phyloP scores from a whole-genome alignment of 2,113 vertebrate species.

The Acanthochromis polyacanthus region DNA sequence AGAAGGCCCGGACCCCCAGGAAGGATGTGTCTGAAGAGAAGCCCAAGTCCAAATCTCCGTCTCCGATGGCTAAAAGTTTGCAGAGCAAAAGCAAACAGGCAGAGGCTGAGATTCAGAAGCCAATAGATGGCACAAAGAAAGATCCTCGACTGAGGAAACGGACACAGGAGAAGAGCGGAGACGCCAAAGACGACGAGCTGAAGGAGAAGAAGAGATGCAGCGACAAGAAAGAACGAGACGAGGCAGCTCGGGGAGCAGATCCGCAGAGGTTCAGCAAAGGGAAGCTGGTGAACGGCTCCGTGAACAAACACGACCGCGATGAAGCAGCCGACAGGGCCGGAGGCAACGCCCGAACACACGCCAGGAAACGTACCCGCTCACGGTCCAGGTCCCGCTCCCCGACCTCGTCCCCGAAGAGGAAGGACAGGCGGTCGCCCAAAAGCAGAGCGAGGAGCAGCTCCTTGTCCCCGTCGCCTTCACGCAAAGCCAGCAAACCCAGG shows the following conservation, averaged over 20 bases:
- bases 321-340: slow-evolving; percentile 46
- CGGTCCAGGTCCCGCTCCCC: slow-evolving; percentile 92
- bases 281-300: slow-evolving; percentile 90
- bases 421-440: slow-evolving; percentile 93
- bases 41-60: slow-evolving; percentile 89
- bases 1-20: slow-evolving; percentile 85
- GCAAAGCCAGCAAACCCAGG: slow-evolving; percentile 87
- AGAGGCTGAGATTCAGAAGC: slow-evolving; percentile 84
- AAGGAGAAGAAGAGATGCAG: slow-evolving; percentile 87
- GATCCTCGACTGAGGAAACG: slow-evolving; percentile 94
- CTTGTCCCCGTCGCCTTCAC: slow-evolving; percentile 81
- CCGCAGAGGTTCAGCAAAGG: slow-evolving; percentile 86
- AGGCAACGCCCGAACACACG: slow-evolving; percentile 81
- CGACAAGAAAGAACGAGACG: slow-evolving; percentile 93
- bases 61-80: slow-evolving; percentile 88
- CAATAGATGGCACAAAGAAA: slow-evolving; percentile 87
- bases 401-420: slow-evolving; percentile 89
- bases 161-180: slow-evolving; percentile 88
- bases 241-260: slow-evolving; percentile 82
- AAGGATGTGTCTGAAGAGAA: slow-evolving; percentile 87
- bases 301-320: slow-evolving; percentile 86
- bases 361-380: slow-evolving; percentile 92
- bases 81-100: slow-evolving; percentile 83
- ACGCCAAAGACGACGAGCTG: slow-evolving; percentile 80
- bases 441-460: slow-evolving; percentile 89